Evolutionary conservation across 2,797 vertebrate genomes (phyloP).

Genomic region (Todus mexicanus): DNA sequence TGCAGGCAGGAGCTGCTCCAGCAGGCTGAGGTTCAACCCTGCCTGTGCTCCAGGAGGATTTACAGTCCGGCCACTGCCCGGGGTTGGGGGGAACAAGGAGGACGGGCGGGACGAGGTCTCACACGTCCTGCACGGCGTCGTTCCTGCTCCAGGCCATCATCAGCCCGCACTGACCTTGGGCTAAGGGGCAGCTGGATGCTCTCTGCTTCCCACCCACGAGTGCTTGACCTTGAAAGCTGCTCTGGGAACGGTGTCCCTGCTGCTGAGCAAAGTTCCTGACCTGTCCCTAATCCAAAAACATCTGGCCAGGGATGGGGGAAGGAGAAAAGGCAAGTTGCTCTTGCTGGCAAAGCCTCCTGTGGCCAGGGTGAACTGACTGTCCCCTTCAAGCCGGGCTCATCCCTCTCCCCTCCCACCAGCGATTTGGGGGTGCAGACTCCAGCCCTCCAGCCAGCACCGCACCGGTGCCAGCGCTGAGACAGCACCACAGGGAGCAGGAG

Average conservation of each 20-base stretch:
- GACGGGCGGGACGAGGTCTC: background rate
- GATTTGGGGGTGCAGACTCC: background rate
- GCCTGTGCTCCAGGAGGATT: background rate
- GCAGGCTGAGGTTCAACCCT: background rate
- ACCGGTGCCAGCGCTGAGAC: rapidly evolving
- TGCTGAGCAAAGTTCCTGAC: background rate
- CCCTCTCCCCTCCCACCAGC: background rate
- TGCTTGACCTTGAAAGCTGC: background rate
- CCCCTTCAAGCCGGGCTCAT: background rate
- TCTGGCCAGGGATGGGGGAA: background rate
- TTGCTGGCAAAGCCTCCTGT: background rate
- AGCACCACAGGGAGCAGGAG: background rate
- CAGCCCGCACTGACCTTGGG: background rate
- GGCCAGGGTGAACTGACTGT: background rate
- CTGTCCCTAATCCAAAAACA: background rate
- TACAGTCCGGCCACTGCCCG: background rate
- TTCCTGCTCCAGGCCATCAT: background rate
- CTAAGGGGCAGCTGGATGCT: background rate
- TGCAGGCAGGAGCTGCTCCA: background rate
- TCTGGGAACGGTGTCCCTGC: background rate
- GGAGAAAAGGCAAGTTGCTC: background rate
- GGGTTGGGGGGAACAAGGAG: background rate
- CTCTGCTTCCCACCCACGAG: slow-evolving; percentile 17
- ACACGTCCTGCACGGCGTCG: background rate
- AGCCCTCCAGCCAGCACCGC: background rate